A percentile compares a stretch with the other conserved stretches of the same genome.
Conservation (phyloP, 2,888 invertebrate genomes). For the Drosophila meridionalis region DNA sequence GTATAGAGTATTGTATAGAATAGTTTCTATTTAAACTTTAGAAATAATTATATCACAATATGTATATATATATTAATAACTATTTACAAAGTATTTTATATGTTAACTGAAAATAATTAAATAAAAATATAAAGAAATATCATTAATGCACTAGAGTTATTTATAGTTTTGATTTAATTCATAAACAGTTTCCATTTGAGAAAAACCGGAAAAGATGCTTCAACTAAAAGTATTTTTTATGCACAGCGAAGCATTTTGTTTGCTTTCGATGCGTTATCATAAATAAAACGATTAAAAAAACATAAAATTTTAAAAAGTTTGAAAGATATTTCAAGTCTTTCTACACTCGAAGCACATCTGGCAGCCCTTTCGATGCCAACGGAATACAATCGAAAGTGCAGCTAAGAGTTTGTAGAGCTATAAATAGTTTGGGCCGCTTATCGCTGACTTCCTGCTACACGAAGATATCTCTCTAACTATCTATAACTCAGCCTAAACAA, state of each 20-base stretch:
- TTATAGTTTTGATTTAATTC: background rate
- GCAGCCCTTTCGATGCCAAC: background rate
- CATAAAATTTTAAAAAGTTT: slow-evolving; percentile 4
- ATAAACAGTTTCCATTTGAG: background rate
- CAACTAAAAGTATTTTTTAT: background rate
- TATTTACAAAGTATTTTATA: no score
- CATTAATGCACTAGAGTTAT: background rate
- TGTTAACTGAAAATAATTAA: no score
- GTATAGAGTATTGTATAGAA: background rate
- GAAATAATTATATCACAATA: background rate
- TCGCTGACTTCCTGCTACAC: slow-evolving; percentile 50
- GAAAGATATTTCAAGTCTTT: background rate
- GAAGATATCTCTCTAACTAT: slow-evolving; percentile 26
- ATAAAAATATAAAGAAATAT: background rate
- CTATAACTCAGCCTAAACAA: slow-evolving; percentile 43
- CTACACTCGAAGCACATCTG: background rate
- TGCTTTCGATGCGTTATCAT: background rate
- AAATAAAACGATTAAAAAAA: slow-evolving; percentile 1
- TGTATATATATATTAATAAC: background rate
- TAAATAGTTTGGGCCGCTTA: slow-evolving; percentile 53
- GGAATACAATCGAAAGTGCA: slow-evolving; percentile 25
- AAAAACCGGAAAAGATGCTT: background rate
- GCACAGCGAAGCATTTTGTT: background rate
- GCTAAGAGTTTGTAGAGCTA: slow-evolving; percentile 33
- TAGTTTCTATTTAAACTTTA: background rate